These are phyloP conservation scores for Drosophila greeni DNA, from an alignment of 2,888 invertebrate species.

Conservation along the genomic window DNA sequence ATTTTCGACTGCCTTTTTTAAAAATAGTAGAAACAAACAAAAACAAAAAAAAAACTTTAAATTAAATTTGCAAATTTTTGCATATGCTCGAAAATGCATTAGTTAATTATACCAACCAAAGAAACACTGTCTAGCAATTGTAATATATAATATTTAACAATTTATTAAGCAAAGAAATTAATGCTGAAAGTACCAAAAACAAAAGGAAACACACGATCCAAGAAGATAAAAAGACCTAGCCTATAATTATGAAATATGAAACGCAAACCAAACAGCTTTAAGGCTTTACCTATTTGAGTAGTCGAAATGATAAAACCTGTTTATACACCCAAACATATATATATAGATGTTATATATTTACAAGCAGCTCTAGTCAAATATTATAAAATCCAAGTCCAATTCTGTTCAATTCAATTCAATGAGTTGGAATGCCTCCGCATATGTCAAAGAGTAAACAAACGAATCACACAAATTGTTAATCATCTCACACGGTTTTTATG, in stretches of 20 bases:
- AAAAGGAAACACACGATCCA: slow-evolving; percentile 24
- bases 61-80: slow-evolving; percentile 47
- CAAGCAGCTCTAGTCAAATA: slow-evolving; percentile 53
- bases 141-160: slow-evolving; percentile 45
- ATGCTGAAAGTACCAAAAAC: slow-evolving; percentile 61
- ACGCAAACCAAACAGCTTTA: slow-evolving; percentile 58
- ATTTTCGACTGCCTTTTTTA: slow-evolving; percentile 74
- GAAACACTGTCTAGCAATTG: slow-evolving; percentile 51
- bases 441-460: slow-evolving; percentile 44
- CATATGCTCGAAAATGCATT: slow-evolving; percentile 61
- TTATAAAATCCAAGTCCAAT: slow-evolving; percentile 31
- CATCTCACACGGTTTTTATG: slow-evolving; percentile 26
- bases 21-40: slow-evolving; percentile 49
- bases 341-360: slow-evolving; percentile 45
- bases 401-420: slow-evolving; percentile 34
- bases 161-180: slow-evolving; percentile 49
- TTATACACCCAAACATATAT: slow-evolving; percentile 32
- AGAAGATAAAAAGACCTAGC: slow-evolving; percentile 52
- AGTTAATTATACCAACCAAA: slow-evolving; percentile 40
- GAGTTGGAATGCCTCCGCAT: slow-evolving; percentile 45
- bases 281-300: slow-evolving; percentile 54
- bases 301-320: slow-evolving; percentile 38
- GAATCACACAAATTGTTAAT: slow-evolving; percentile 36
- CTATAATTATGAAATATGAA: slow-evolving; percentile 43
- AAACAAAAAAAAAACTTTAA: slow-evolving; percentile 32